phyloP scores from a whole-genome alignment of 2,113 vertebrate species.

The Lynx canadensis region DNA sequence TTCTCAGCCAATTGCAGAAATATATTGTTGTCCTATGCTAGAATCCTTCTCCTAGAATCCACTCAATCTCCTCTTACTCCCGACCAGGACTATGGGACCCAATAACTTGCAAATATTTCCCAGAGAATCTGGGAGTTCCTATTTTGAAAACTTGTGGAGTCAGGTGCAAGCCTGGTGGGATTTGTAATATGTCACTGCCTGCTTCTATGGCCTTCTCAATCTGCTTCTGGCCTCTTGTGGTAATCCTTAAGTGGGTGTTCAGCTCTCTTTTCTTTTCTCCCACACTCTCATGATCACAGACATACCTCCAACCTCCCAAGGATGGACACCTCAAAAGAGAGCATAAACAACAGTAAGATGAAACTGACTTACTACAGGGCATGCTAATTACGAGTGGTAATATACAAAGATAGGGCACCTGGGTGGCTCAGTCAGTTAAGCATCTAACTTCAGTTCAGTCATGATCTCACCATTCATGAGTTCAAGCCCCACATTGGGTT shows the following conservation, averaged over 20 bases:
- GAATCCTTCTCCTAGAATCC: background rate
- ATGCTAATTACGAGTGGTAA: background rate
- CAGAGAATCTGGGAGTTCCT: background rate
- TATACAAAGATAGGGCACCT: background rate
- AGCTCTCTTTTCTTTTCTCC: background rate
- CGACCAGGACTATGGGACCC: background rate
- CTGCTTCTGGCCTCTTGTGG: no score
- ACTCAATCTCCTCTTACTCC: background rate
- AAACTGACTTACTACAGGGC: background rate
- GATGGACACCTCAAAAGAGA: background rate
- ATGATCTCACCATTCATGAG: no score
- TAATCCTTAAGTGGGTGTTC: background rate
- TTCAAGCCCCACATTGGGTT: no score
- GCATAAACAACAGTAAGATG: background rate
- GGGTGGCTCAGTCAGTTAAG: no score
- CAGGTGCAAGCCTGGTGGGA: background rate
- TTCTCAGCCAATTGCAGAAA: background rate
- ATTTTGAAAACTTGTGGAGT: background rate
- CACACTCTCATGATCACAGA: background rate
- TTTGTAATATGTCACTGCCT: no score
- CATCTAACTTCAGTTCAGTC: no score
- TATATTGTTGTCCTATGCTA: background rate
- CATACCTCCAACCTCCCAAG: background rate
- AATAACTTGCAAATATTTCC: background rate
- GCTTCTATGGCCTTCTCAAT: background rate